Conservation (phyloP, 2,888 invertebrate genomes). For the Odontomyia ornata region DNA sequence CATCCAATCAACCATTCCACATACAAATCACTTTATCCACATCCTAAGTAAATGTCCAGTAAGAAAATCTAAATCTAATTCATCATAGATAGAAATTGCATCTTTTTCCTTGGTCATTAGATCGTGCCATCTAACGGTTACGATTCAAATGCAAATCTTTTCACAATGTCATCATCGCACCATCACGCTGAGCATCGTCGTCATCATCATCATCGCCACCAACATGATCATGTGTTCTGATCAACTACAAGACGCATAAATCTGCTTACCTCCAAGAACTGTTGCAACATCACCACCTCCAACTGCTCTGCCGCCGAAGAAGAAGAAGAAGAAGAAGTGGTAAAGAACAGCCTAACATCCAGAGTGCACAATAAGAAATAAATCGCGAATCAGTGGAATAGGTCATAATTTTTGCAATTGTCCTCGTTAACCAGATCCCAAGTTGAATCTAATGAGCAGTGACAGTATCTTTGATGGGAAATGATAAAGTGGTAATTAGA, state of each 20-base stretch:
- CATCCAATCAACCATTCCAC: background rate
- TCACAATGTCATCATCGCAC: background rate
- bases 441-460: slow-evolving; percentile 32
- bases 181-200: no score
- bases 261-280: no score
- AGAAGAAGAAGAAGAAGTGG: no score
- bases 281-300: background rate
- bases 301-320: background rate
- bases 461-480: slow-evolving; percentile 11
- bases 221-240: no score
- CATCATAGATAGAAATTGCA: slow-evolving; percentile 23
- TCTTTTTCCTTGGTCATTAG: slow-evolving; percentile 11
- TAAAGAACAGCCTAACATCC: no score
- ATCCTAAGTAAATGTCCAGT: background rate
- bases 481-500: slow-evolving; percentile 32
- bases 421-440: slow-evolving; percentile 38
- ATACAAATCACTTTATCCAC: background rate
- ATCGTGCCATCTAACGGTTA: slow-evolving; percentile 26
- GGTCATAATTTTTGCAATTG: slow-evolving; percentile 31
- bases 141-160: slow-evolving; percentile 23
- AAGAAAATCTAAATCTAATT: background rate
- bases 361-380: no score
- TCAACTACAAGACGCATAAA: no score
- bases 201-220: no score
- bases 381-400: slow-evolving; percentile 6